Conservation (phyloP, 1,140 invertebrate genomes). For the Microplitis demolitor region DNA sequence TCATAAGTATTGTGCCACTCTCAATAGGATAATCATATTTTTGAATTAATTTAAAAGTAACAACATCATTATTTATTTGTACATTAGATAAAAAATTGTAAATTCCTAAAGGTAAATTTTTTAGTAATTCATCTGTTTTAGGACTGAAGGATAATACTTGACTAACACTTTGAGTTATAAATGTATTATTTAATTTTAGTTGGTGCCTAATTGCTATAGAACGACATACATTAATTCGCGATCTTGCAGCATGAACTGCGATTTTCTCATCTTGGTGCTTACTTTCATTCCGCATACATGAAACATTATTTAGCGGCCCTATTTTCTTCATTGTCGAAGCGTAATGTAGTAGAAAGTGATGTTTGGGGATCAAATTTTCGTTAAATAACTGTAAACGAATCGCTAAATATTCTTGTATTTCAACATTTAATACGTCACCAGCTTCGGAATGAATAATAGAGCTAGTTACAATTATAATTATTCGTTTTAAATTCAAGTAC, state of each 20-base stretch:
- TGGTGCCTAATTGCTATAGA: conserved; percentile 7
- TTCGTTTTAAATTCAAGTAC: conserved; percentile 30
- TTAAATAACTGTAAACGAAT: background rate
- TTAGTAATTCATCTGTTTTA: background rate
- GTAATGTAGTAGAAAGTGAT: conserved; percentile 16
- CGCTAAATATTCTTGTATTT: background rate
- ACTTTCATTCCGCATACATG: conserved; percentile 9
- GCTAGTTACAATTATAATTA: conserved; percentile 25
- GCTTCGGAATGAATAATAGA: background rate
- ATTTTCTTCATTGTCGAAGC: background rate
- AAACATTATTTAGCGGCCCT: conserved; percentile 10
- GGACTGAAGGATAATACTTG: background rate
- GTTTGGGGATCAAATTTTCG: background rate
- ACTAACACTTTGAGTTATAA: background rate
- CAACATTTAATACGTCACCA: background rate
- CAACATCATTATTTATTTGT: background rate
- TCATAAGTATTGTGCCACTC: background rate
- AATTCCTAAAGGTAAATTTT: background rate
- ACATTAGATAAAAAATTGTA: background rate
- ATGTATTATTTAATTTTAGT: conserved; percentile 9
- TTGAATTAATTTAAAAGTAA: background rate
- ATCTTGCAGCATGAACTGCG: background rate
- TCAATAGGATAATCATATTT: background rate
- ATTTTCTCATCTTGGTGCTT: conserved; percentile 16
- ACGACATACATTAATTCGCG: conserved; percentile 5